Evolutionary conservation across 1,140 invertebrate species (phyloP).

Genomic region (Pinna nobilis): DNA sequence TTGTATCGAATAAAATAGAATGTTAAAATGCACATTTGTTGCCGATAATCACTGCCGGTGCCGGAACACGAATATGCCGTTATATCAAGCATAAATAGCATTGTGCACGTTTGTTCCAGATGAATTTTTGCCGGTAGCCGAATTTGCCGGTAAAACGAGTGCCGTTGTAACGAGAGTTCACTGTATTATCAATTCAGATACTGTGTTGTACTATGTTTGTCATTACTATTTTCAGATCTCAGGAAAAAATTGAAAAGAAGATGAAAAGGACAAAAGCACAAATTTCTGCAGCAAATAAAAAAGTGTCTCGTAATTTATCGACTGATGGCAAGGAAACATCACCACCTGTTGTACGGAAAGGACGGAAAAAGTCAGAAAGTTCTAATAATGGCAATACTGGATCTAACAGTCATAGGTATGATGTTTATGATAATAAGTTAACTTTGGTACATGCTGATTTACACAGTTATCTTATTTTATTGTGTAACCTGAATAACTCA

Average conservation of each 20-base stretch:
- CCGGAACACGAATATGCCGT: too few species aligned
- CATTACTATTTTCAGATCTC: constrained; percentile 37
- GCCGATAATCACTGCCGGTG: too few species aligned
- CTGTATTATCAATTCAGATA: constrained; percentile 4
- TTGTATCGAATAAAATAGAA: too few species aligned
- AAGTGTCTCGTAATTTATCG: neutral
- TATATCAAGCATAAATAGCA: too few species aligned
- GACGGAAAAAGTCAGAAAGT: neutral
- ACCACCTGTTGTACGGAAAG: neutral
- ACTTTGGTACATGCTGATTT: too few species aligned
- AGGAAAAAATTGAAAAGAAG: constrained; percentile 55
- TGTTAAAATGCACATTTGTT: too few species aligned
- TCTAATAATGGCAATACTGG: neutral
- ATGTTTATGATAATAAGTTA: too few species aligned
- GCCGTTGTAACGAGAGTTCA: constrained; percentile 34
- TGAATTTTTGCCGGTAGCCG: too few species aligned
- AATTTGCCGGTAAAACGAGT: too few species aligned
- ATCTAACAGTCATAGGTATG: neutral
- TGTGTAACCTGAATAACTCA: too few species aligned
- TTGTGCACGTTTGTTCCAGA: too few species aligned
- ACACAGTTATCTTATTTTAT: too few species aligned
- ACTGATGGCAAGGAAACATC: constrained; percentile 1
- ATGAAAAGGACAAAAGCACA: constrained; percentile 41
- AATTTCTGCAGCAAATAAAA: constrained; percentile 1
- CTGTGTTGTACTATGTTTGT: neutral